Conservation (phyloP, 2,888 invertebrate genomes). For the Cephus spinipes region DNA sequence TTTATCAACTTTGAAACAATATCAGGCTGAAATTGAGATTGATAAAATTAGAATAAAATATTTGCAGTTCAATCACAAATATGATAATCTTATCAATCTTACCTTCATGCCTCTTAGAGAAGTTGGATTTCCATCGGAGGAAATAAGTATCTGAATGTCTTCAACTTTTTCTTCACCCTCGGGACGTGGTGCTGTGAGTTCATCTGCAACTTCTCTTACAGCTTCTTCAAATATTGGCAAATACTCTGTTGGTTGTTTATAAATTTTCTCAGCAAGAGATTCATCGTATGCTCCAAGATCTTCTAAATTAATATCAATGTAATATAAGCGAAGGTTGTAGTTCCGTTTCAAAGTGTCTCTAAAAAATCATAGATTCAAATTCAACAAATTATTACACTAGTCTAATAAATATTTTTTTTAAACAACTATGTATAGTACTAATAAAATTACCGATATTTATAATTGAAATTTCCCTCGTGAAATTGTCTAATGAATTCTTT, state of each 20-base stretch:
- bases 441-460: slow-evolving; percentile 87
- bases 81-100: slow-evolving; percentile 34
- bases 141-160: slow-evolving; percentile 92
- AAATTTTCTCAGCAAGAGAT: slow-evolving; percentile 88
- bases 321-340: slow-evolving; percentile 90
- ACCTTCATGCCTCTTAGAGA: slow-evolving; percentile 89
- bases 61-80: not conserved
- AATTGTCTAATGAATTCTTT: slow-evolving; percentile 96
- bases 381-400: not conserved
- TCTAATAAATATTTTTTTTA: not conserved
- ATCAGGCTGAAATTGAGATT: slow-evolving; percentile 78
- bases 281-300: slow-evolving; percentile 96
- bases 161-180: slow-evolving; percentile 90
- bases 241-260: slow-evolving; percentile 93
- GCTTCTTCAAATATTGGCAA: slow-evolving; percentile 96
- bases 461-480: slow-evolving; percentile 95
- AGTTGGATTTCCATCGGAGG: slow-evolving; percentile 85
- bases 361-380: slow-evolving; percentile 35
- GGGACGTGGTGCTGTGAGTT: slow-evolving; percentile 92
- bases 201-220: slow-evolving; percentile 96
- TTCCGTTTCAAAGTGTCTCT: slow-evolving; percentile 94
- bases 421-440: not conserved
- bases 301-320: slow-evolving; percentile 92
- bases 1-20: slow-evolving; percentile 93
- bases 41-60: slow-evolving; percentile 9